These are phyloP conservation scores for Gorsachius goisagi DNA, from an alignment of 2,113 vertebrate species.

Conservation along the genomic window DNA sequence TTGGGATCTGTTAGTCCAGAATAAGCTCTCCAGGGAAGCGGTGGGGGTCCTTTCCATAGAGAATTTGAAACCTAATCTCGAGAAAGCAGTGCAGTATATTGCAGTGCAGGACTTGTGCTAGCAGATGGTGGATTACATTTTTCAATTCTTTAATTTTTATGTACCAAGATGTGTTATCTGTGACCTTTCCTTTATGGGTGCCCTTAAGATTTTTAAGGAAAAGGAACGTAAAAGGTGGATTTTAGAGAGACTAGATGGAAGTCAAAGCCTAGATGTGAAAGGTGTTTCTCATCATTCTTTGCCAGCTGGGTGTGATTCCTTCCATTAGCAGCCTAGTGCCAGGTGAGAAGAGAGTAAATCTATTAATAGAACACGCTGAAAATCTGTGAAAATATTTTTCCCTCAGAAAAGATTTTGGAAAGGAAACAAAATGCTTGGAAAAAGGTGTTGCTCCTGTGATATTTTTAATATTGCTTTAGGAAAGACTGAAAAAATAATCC, in stretches of 20 bases:
- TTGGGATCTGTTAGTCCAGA: neutral
- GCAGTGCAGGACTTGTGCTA: neutral
- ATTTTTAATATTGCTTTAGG: constrained; percentile 9
- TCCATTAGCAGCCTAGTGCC: neutral
- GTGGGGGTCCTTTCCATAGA: neutral
- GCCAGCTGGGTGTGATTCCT: neutral
- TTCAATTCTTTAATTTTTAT: neutral
- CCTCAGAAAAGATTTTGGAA: neutral
- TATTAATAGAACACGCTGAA: neutral
- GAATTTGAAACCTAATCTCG: neutral
- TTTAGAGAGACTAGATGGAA: neutral
- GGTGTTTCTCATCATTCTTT: neutral
- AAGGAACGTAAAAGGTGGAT: neutral
- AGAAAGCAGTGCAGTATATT: neutral
- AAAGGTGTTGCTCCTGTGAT: neutral
- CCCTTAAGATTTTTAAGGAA: neutral
- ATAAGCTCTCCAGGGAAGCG: neutral
- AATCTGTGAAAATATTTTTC: neutral
- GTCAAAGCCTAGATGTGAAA: neutral
- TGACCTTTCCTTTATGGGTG: neutral
- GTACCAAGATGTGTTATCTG: neutral
- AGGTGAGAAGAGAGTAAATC: neutral
- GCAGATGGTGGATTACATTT: neutral
- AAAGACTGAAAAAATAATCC: neutral
- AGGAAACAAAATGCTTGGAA: neutral